Evolutionary conservation across 2,113 vertebrate genomes (phyloP).

Genomic region (Melanocharis versteri): DNA sequence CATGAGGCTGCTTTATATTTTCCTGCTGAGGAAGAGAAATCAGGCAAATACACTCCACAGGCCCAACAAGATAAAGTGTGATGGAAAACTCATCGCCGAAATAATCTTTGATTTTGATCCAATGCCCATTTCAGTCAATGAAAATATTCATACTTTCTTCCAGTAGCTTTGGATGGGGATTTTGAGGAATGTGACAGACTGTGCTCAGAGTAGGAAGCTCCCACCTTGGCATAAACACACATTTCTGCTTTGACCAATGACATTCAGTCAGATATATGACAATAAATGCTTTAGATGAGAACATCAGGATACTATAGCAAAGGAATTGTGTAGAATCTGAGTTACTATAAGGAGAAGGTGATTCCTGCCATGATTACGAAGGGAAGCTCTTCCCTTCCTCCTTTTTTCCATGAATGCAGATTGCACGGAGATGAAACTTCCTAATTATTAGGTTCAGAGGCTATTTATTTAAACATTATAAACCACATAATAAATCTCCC

Average conservation of each 20-base stretch:
- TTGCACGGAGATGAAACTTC: not conserved
- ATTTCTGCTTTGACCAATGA: not conserved
- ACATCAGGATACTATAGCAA: not conserved
- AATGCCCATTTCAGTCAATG: not conserved
- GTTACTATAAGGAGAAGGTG: not conserved
- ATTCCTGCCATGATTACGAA: not conserved
- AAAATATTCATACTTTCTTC: not conserved
- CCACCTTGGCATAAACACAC: not conserved
- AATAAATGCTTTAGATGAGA: not conserved
- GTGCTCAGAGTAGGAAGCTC: not conserved
- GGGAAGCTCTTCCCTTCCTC: not conserved
- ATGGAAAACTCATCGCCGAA: not conserved
- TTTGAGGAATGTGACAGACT: not conserved
- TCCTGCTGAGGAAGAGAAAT: not conserved
- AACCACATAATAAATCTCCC: not conserved
- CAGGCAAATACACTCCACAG: not conserved
- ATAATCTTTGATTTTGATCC: constrained; percentile 6
- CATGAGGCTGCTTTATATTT: not conserved
- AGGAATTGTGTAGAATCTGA: not conserved
- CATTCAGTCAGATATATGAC: not conserved
- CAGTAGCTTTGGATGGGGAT: not conserved
- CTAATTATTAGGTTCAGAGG: not conserved
- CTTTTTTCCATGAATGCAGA: not conserved
- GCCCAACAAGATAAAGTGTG: not conserved
- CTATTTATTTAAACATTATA: not conserved